Evolutionary conservation across 2,113 vertebrate species (phyloP), one percentile per base, ranked within the genome.

Genomic region (Sylvicapra grimmia): DNA sequence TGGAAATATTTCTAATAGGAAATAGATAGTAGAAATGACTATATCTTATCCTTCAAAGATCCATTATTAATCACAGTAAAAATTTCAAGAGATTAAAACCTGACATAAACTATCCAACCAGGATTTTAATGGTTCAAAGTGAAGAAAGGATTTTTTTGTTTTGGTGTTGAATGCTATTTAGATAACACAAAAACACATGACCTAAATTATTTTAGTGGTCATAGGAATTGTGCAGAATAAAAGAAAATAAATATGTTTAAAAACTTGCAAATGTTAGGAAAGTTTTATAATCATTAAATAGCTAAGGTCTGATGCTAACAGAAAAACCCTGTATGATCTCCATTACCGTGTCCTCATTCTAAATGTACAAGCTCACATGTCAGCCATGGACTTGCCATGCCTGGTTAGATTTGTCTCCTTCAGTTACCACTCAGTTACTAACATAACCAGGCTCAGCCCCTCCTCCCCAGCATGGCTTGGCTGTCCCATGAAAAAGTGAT

Each of bases 401-500:
- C 98, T 98, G 91, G 97, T 98, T 98, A 98, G 96, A 98, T 95
- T 97, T 98, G 98, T 98, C 98, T 98, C 98, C 94, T 99, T 96
- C 85, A 90, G 97, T 98, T 98, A 98, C 98, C 96, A 97, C 97
- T 97, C 93, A 79, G 91, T 31, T 97, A 97, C 97, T 98, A 98
- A 98, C 97, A 98, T 95, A 96, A 93, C 97, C 97, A 98, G 98
- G 97, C 98, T 97, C 85, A 0, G 93, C 53, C 94, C 97, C 98
- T 98, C 97, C 54, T 90, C 96, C 92, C 96, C 80, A 88, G 96
- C 94, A 95, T 90, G 80, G 3, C 21, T 96, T 98, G 98, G 97
- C 97, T 58, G 89, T 98, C 93, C 97, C 93, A 65, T 96, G 96
- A 96, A 97, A 90, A 98, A 95, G 96, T 94, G 97, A 96, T 83